These are phyloP conservation scores for Megalurothrips usitatus DNA, from an alignment of 2,888 invertebrate genomes.

Conservation along the genomic window DNA sequence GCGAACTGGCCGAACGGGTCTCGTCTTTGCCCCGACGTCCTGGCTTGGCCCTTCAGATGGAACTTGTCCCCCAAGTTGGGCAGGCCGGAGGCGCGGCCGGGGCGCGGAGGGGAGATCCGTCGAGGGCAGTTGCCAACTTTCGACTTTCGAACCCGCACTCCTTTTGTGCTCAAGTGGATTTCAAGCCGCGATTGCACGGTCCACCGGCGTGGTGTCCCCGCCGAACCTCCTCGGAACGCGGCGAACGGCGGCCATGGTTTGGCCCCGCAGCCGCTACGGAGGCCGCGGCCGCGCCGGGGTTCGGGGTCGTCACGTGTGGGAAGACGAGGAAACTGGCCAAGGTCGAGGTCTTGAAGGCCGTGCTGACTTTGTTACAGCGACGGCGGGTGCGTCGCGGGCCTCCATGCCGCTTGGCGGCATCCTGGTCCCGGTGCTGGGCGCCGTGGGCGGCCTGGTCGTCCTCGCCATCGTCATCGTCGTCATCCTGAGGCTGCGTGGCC, in stretches of 20 bases:
- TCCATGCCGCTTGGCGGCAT: background rate
- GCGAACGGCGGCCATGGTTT: background rate
- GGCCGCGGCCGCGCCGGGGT: background rate
- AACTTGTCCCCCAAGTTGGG: background rate
- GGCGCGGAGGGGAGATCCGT: background rate
- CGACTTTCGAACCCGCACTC: background rate
- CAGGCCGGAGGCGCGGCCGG: background rate
- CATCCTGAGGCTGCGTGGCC: background rate
- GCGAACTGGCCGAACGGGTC: too few relatives aligned
- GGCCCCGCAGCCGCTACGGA: too few relatives aligned
- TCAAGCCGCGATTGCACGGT: background rate
- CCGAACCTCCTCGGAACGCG: background rate
- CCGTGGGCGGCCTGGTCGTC: background rate
- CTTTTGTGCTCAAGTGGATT: constrained; percentile 11
- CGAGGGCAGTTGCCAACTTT: constrained; percentile 11
- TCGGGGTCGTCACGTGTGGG: background rate
- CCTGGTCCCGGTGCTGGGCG: background rate
- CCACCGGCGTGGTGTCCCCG: background rate
- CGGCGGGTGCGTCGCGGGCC: background rate
- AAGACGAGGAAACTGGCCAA: too few relatives aligned
- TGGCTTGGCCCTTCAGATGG: background rate
- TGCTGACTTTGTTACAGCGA: background rate
- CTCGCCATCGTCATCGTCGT: background rate
- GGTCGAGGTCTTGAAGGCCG: background rate
- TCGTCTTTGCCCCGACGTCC: too few relatives aligned